Evolutionary conservation across 2,888 invertebrate genomes (phyloP).

Genomic region (Meandrusa payeni): DNA sequence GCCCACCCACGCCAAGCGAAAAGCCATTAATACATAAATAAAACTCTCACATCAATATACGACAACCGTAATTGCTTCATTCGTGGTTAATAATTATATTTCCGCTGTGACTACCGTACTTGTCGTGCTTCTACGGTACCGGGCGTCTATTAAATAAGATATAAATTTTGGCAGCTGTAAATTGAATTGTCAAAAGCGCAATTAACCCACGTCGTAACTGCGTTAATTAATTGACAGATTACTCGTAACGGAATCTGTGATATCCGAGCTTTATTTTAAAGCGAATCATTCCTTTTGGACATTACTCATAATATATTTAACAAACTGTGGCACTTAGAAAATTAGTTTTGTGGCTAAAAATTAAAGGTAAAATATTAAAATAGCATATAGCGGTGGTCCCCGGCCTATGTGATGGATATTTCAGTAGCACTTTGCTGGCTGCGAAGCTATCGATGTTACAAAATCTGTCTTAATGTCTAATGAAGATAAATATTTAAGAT

Average conservation of each 20-base stretch:
- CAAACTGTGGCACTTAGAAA: conserved; percentile 7
- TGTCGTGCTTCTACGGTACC: neutral
- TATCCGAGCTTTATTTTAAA: conserved; percentile 10
- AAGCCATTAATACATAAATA: conserved; percentile 1
- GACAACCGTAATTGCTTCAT: conserved; percentile 1
- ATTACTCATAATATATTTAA: conserved; percentile 8
- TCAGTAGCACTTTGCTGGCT: no score
- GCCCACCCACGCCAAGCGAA: neutral
- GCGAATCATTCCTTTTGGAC: conserved; percentile 5
- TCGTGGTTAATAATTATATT: neutral
- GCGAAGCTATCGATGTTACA: no score
- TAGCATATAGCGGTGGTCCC: no score
- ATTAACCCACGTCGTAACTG: conserved; percentile 19
- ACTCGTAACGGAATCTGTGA: conserved; percentile 8
- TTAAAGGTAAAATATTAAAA: no score
- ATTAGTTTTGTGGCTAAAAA: neutral
- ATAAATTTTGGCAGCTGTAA: conserved; percentile 9
- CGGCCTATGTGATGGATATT: no score
- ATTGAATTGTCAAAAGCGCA: conserved; percentile 33
- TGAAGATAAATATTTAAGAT: no score
- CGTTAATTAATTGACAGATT: conserved; percentile 52
- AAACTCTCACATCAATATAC: neutral
- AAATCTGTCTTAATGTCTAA: no score
- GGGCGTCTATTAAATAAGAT: conserved; percentile 7
- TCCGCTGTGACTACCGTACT: no score